Conservation (phyloP, 2,888 invertebrate species). For the Trissolcus brochymenae region DNA sequence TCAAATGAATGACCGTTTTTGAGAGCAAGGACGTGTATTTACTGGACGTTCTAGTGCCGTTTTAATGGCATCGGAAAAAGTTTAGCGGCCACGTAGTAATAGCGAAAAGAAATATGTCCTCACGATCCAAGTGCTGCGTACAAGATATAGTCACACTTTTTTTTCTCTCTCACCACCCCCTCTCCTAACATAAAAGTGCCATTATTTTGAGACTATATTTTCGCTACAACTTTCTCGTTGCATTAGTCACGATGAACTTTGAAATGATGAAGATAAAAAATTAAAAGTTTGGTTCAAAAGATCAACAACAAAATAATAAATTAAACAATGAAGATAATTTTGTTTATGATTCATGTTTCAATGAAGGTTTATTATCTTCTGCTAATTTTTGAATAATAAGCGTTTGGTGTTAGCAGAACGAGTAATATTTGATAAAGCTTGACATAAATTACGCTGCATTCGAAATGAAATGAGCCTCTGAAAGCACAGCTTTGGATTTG, state of each 20-base stretch:
- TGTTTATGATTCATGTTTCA: too few species aligned
- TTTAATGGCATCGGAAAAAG: constrained; percentile 60
- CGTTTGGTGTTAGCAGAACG: constrained; percentile 8
- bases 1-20: constrained; percentile 62
- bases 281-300: too few species aligned
- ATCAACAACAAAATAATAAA: too few species aligned
- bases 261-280: too few species aligned
- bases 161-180: too few species aligned
- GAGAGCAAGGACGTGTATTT: constrained; percentile 58
- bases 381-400: too few species aligned
- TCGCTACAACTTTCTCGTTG: constrained; percentile 4
- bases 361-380: too few species aligned
- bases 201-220: constrained; percentile 25
- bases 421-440: constrained; percentile 25
- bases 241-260: too few species aligned
- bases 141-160: constrained; percentile 30
- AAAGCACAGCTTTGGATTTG: constrained; percentile 29
- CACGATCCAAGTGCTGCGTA: constrained; percentile 35
- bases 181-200: constrained; percentile 18
- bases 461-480: constrained; percentile 38
- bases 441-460: constrained; percentile 42
- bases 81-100: constrained; percentile 52
- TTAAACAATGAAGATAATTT: too few species aligned
- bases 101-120: constrained; percentile 48
- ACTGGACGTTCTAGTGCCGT: constrained; percentile 60